phyloP scores from a whole-genome alignment of 2,888 invertebrate species.

The Chloroclystis v-ata region DNA sequence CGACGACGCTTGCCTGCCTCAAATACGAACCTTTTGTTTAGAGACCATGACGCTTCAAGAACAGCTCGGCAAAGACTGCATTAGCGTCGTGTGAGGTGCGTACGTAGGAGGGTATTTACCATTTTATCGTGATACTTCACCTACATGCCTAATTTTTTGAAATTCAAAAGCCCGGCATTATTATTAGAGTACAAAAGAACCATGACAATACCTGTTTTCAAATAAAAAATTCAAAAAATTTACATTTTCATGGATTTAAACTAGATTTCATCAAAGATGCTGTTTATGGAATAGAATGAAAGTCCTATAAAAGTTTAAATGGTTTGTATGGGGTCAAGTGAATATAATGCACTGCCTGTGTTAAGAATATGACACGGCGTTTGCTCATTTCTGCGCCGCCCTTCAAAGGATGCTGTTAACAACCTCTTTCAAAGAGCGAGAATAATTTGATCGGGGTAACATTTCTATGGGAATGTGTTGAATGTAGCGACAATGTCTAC shows the following conservation, averaged over 20 bases:
- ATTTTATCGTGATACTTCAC: constrained; percentile 23
- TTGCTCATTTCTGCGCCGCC: constrained; percentile 73
- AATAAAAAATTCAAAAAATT: constrained; percentile 37
- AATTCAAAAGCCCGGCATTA: constrained; percentile 19
- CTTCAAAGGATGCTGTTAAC: constrained; percentile 77
- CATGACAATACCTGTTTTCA: constrained; percentile 31
- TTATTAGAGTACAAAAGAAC: constrained; percentile 21
- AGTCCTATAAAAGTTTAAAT: constrained; percentile 60
- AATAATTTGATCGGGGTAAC: constrained; percentile 75
- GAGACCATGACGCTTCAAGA: constrained; percentile 19
- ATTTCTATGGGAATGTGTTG: constrained; percentile 69
- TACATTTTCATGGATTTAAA: constrained; percentile 54
- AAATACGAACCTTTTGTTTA: constrained; percentile 33
- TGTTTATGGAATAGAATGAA: constrained; percentile 63
- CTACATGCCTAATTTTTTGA: constrained; percentile 16
- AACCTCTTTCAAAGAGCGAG: constrained; percentile 73
- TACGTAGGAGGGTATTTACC: constrained; percentile 52
- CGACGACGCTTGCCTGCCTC: constrained; percentile 23
- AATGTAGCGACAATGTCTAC: constrained; percentile 45
- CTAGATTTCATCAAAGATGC: constrained; percentile 42
- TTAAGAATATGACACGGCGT: constrained; percentile 65
- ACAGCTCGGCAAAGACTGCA: constrained; percentile 17
- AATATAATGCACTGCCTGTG: constrained; percentile 66
- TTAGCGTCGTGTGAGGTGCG: constrained; percentile 50
- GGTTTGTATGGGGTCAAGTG: constrained; percentile 66